Conservation (phyloP, 2,888 invertebrate species). For the Eupeodes latifasciatus region DNA sequence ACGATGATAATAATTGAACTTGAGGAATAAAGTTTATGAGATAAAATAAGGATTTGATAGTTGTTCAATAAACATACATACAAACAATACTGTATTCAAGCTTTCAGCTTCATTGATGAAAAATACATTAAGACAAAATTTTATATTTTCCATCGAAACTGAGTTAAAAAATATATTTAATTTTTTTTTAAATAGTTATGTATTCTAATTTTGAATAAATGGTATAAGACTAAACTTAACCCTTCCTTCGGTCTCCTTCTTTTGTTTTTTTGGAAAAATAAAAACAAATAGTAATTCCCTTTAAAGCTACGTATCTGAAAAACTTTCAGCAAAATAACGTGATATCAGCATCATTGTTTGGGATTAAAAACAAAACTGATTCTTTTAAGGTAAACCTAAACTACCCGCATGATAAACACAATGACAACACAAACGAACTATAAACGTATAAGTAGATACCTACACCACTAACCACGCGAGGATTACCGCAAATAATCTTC, state of each 20-base stretch:
- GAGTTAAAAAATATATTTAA: too few relatives aligned
- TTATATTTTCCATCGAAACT: too few relatives aligned
- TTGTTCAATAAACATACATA: too few relatives aligned
- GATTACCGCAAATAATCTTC: conserved; percentile 60
- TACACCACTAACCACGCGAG: conserved; percentile 33
- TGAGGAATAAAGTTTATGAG: neutral
- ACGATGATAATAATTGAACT: conserved; percentile 37
- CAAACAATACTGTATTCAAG: too few relatives aligned
- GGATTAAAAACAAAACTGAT: conserved; percentile 66
- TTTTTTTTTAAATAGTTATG: too few relatives aligned
- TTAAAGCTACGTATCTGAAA: conserved; percentile 9
- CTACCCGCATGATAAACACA: conserved; percentile 65
- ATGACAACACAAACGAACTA: conserved; percentile 41
- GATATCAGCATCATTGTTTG: conserved; percentile 57
- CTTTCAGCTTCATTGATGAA: too few relatives aligned
- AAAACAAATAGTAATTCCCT: conserved; percentile 38
- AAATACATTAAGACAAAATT: too few relatives aligned
- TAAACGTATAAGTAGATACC: neutral
- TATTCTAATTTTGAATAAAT: neutral
- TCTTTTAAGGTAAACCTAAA: conserved; percentile 54
- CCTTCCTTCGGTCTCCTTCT: neutral
- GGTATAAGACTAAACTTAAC: neutral
- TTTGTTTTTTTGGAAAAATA: neutral
- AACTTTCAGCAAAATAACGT: conserved; percentile 54
- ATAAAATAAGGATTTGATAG: too few relatives aligned